Conservation (phyloP, 2,113 vertebrate species). For the Capreolus pygargus region DNA sequence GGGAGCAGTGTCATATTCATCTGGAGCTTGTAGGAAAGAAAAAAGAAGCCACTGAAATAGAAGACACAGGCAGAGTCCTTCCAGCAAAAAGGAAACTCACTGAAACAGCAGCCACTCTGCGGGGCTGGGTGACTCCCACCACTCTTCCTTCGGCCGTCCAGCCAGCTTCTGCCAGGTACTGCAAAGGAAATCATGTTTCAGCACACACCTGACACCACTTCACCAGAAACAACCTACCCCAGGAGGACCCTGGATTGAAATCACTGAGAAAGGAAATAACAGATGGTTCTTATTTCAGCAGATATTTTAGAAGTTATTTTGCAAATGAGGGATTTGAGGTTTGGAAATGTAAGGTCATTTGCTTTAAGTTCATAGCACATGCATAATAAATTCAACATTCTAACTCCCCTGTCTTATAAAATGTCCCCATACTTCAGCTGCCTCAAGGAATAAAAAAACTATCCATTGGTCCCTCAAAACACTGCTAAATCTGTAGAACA, state of each 20-base stretch:
- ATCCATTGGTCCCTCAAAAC: neutral
- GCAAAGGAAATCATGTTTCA: neutral
- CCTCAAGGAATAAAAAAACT: neutral
- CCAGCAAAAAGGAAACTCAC: conserved; percentile 81
- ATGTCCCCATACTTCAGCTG: neutral
- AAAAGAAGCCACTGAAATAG: neutral
- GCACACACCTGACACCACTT: neutral
- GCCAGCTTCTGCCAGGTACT: conserved; percentile 98
- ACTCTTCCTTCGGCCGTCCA: conserved; percentile 96
- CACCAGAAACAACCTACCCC: neutral
- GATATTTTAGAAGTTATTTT: neutral
- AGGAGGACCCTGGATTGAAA: neutral
- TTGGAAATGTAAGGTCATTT: neutral
- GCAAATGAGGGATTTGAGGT: neutral
- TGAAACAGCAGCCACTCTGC: conserved; percentile 94
- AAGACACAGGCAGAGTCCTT: neutral
- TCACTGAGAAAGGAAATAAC: neutral
- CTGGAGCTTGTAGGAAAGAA: neutral
- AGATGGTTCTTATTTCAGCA: neutral
- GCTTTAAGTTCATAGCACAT: neutral
- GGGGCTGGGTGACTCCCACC: conserved; percentile 96
- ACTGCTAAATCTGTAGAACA: neutral
- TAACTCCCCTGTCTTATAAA: neutral
- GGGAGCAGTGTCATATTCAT: neutral
- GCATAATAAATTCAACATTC: neutral